Base-by-base conservation (phyloP, 1,140 invertebrate genomes). In the Trichonephila clavata region DNA sequence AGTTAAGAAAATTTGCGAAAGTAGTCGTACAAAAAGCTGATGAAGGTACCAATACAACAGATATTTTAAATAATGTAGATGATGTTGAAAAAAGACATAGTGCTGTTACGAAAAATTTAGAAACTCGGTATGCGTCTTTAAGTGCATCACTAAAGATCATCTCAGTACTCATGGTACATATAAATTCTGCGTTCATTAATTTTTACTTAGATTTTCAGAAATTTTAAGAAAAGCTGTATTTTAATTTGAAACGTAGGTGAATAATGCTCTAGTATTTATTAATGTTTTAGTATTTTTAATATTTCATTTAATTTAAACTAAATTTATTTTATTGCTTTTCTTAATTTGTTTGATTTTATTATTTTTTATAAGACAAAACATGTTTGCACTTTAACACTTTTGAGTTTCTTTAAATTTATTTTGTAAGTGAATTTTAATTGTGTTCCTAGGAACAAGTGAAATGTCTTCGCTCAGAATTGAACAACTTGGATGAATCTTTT, bases 71-170 rank as follows among this genome's bases (percentile, higher is more conserved):
- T 93, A 97, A 98, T 94, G 97, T 98, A 0, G 97, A 97, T 80
- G 97, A 97, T 68, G 95, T 99, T 14, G 97, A 97, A 20, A 98
- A 98, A 94, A 97, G 98, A 59, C 97, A 98, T 94, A 96, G 97
- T 24, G 97, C 98, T 91, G 96, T 99, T 4, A 97, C 97, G 95
- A 96, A 97, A 0, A 97, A 98, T 95, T 95, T 99, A 8, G 97
- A 97, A 84, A 98, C 98, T 94, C 96, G 98, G 14, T 97, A 97
- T 92, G 97, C 97, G 71, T 97, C 98, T 94, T 96, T 99, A 77
- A 98, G 99, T 95, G 97, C 97, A 20, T 98, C 98, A 1, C 98
- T 98, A 0, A 97, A 97, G 18, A 98, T 98, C 24, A 97, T 98
- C 63, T 97, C 97, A 21, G 97, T 98, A 94, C 99, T 98, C 95